Conservation (phyloP, 2,113 vertebrate species). For the Stictonetta naevosa region DNA sequence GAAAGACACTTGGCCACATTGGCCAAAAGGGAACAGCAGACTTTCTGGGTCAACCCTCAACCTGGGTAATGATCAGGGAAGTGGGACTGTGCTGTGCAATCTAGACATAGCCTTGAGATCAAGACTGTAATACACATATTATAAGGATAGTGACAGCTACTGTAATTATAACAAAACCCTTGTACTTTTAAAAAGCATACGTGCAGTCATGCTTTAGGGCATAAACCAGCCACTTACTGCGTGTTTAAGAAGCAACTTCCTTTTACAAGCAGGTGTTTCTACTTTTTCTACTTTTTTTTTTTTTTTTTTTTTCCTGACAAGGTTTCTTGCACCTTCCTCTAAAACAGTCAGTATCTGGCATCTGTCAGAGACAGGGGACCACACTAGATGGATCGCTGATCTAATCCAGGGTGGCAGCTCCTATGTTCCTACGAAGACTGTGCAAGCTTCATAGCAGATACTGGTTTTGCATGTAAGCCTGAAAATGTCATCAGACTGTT, state of each 20-base stretch:
- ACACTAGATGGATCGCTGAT: constrained; percentile 53
- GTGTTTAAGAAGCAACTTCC: constrained; percentile 18
- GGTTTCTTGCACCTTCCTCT: constrained; percentile 48
- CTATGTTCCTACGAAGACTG: constrained; percentile 26
- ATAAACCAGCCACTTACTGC: constrained; percentile 29
- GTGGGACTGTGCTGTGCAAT: neutral
- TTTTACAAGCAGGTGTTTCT: constrained; percentile 41
- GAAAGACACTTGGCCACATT: neutral
- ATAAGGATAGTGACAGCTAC: constrained; percentile 28
- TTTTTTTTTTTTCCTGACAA: constrained; percentile 35
- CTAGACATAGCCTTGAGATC: constrained; percentile 20
- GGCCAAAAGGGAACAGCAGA: neutral
- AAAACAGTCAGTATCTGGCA: constrained; percentile 62
- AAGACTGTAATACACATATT: constrained; percentile 18
- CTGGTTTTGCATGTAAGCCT: constrained; percentile 53
- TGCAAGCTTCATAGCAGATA: constrained; percentile 30
- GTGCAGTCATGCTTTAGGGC: constrained; percentile 39
- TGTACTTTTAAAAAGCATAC: constrained; percentile 22
- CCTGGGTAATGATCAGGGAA: constrained; percentile 39
- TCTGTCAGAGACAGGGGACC: constrained; percentile 61
- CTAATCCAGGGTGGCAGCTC: constrained; percentile 67
- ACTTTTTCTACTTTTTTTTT: constrained; percentile 12
- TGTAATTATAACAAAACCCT: constrained; percentile 1
- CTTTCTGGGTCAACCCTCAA: constrained; percentile 34
- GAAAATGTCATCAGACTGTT: constrained; percentile 51